Percentiles rank a stretch among this genome's conserved stretches.
Evolutionary conservation across 1,140 invertebrate species (phyloP).

Genomic region (Helicorthomorpha holstii): DNA sequence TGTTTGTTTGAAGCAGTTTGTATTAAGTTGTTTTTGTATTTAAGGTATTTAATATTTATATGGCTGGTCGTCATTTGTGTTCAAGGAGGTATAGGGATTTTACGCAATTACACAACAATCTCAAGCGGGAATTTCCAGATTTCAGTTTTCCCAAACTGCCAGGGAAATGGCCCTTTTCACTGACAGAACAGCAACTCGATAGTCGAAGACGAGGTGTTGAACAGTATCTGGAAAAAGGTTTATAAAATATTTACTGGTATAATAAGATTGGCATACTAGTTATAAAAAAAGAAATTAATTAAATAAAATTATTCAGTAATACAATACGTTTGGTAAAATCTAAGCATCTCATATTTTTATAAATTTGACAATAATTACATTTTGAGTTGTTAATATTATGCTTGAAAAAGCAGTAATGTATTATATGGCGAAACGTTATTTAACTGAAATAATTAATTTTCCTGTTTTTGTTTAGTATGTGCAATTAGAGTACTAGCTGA

Average conservation of each 20-base stretch:
- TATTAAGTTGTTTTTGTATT: background rate
- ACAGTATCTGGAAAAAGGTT: slow-evolving; percentile 84
- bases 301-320: no score
- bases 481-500: slow-evolving; percentile 95
- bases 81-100: slow-evolving; percentile 93
- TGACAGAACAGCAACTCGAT: slow-evolving; percentile 86
- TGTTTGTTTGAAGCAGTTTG: background rate
- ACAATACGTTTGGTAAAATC: no score
- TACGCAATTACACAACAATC: slow-evolving; percentile 64
- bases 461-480: slow-evolving; percentile 44
- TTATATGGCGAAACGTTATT: no score
- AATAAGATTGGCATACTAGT: background rate
- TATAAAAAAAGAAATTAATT: background rate
- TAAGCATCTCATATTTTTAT: no score
- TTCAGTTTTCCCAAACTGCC: slow-evolving; percentile 97
- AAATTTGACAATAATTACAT: no score
- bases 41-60: slow-evolving; percentile 89
- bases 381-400: no score
- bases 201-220: slow-evolving; percentile 80
- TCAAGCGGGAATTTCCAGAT: slow-evolving; percentile 92
- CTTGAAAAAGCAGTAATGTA: no score
- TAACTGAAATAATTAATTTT: background rate
- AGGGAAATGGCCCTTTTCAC: slow-evolving; percentile 94
- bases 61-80: slow-evolving; percentile 94
- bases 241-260: background rate